A percentile compares a stretch with the other conserved stretches of the same genome.
Evolutionary conservation across 2,888 invertebrate species (phyloP).

Genomic region (Chymomyza fuscimana): DNA sequence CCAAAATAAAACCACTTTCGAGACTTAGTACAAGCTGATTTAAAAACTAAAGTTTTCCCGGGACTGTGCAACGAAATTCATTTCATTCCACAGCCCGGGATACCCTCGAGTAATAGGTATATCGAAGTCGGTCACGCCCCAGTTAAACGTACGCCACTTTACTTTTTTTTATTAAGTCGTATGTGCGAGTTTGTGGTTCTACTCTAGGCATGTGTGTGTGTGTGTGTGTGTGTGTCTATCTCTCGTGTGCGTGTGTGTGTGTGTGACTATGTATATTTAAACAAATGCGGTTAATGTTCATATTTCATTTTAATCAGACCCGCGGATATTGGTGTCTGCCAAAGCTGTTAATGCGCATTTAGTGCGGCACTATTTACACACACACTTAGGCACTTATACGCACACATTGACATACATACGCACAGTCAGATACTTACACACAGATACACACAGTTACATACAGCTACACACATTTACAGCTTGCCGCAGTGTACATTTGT

Average conservation of each 20-base stretch:
- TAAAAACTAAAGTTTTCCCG: too few species aligned
- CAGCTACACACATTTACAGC: constrained; percentile 9
- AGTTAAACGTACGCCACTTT: too few species aligned
- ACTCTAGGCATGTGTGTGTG: not conserved
- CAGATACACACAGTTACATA: not conserved
- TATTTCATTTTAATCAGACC: constrained; percentile 72
- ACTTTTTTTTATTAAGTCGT: too few species aligned
- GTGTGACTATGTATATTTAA: constrained; percentile 68
- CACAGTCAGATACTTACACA: constrained; percentile 3
- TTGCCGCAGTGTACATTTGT: constrained; percentile 15
- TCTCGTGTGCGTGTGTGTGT: constrained; percentile 44
- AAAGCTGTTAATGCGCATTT: constrained; percentile 56
- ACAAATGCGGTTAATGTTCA: constrained; percentile 76
- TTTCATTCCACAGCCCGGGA: too few species aligned
- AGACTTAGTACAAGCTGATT: too few species aligned
- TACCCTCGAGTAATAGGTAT: too few species aligned
- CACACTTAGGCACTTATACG: constrained; percentile 14
- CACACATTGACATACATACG: not conserved
- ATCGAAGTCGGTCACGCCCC: too few species aligned
- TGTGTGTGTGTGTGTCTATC: too few species aligned
- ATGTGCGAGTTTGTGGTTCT: not conserved
- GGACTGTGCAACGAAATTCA: too few species aligned
- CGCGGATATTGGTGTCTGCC: constrained; percentile 46
- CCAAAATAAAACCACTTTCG: too few species aligned
- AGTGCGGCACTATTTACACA: constrained; percentile 49